A percentile compares a stretch with the other conserved stretches of the same genome.
Evolutionary conservation across 2,888 invertebrate genomes (phyloP).

Genomic region (Sturmia bella): DNA sequence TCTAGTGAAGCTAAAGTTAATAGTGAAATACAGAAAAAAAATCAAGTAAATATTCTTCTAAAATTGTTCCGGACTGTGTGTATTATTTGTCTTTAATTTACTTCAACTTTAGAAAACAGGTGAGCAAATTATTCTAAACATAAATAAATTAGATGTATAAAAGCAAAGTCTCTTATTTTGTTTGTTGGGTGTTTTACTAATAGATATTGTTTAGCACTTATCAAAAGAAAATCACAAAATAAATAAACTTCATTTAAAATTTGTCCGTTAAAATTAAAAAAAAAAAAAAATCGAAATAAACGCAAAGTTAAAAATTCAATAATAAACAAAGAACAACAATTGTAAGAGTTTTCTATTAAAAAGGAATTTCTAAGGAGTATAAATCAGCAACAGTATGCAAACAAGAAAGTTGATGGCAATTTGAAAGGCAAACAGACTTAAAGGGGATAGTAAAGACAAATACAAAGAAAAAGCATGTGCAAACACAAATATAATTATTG

Average conservation of each 20-base stretch:
- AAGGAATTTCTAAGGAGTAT: conserved; percentile 1
- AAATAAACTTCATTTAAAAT: conserved; percentile 58
- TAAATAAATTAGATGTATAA: conserved; percentile 15
- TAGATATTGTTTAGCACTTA: conserved; percentile 31
- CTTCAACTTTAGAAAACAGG: not conserved
- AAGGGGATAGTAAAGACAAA: conserved; percentile 55
- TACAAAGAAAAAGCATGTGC: conserved; percentile 12
- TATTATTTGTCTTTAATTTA: no score
- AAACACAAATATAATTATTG: not conserved
- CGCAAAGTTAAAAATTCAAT: conserved; percentile 65
- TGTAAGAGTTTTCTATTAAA: not conserved
- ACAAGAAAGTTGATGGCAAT: conserved; percentile 63
- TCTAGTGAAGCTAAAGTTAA: no score
- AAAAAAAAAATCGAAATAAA: conserved; percentile 2
- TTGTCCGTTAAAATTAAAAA: conserved; percentile 60
- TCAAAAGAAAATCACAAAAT: conserved; percentile 57
- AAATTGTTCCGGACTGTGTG: no score
- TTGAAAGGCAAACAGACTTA: conserved; percentile 65
- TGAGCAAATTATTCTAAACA: conserved; percentile 26
- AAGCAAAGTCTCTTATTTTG: conserved; percentile 13
- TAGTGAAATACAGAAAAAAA: no score
- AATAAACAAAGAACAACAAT: conserved; percentile 45
- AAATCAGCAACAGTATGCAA: conserved; percentile 41
- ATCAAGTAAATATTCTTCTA: no score
- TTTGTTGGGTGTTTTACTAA: conserved; percentile 22